phyloP scores from a whole-genome alignment of 1,140 invertebrate species.

The Microplitis mediator region DNA sequence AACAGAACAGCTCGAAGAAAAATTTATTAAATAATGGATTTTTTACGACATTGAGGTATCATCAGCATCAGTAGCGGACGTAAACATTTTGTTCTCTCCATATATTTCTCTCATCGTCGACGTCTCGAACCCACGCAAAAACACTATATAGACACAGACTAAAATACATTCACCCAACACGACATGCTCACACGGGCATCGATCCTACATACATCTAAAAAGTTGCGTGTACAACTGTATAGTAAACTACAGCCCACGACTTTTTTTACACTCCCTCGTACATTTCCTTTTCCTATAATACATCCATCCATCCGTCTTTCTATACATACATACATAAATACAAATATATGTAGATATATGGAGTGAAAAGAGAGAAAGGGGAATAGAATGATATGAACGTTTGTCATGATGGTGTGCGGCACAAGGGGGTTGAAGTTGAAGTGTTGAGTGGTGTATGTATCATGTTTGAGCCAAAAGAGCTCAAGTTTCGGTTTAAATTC shows the following conservation, averaged over 20 bases:
- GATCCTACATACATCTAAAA: neutral
- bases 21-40: no score
- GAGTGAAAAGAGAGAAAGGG: neutral
- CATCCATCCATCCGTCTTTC: no score
- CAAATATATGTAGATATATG: no score
- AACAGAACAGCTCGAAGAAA: no score
- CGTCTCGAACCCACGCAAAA: no score
- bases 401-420: neutral
- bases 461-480: neutral
- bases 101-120: no score
- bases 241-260: neutral
- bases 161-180: neutral
- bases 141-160: no score
- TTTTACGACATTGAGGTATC: no score
- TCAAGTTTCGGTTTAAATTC: slow-evolving; percentile 13
- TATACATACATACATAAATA: no score
- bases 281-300: neutral
- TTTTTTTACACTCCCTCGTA: neutral
- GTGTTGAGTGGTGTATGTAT: slow-evolving; percentile 8
- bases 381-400: neutral
- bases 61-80: no score
- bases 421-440: neutral
- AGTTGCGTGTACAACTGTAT: neutral
- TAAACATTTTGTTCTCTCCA: no score
- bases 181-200: neutral